These are phyloP conservation scores for Thalassophryne amazonica DNA, from an alignment of 2,797 vertebrate species.

Conservation along the genomic window DNA sequence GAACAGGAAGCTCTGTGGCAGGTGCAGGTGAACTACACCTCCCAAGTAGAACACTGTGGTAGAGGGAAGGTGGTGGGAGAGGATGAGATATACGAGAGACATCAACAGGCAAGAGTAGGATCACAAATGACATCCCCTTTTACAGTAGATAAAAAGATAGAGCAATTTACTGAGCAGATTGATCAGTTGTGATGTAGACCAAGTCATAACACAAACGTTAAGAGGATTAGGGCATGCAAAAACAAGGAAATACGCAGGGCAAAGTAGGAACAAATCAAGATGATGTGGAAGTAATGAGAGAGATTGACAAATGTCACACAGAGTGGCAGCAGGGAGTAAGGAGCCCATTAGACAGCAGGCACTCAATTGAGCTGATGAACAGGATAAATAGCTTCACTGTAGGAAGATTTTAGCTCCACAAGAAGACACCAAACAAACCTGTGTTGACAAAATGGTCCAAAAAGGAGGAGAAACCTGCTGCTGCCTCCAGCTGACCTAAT, in stretches of 20 bases:
- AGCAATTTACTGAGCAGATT: conserved; percentile 66
- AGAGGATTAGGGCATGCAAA: conserved; percentile 44
- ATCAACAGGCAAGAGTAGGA: conserved; percentile 28
- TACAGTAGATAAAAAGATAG: conserved; percentile 45
- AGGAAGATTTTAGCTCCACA: conserved; percentile 28
- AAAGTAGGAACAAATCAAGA: conserved; percentile 27
- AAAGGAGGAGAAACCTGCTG: conserved; percentile 55
- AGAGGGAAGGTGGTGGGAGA: conserved; percentile 12
- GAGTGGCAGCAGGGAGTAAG: conserved; percentile 17
- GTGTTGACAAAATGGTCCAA: conserved; percentile 66
- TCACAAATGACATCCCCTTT: conserved; percentile 67
- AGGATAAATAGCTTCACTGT: conserved; percentile 30
- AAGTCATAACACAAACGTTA: conserved; percentile 58
- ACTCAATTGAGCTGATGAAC: conserved; percentile 34
- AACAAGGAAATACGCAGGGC: conserved; percentile 20
- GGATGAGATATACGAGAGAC: conserved; percentile 18
- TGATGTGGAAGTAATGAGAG: conserved; percentile 30
- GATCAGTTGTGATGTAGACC: conserved; percentile 70
- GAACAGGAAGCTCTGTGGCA: conserved; percentile 44
- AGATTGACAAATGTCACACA: conserved; percentile 24
- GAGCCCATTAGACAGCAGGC: conserved; percentile 26
- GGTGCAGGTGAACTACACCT: conserved; percentile 63
- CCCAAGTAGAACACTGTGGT: conserved; percentile 55
- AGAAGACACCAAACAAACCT: conserved; percentile 45
- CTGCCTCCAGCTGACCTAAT: conserved; percentile 58